A percentile compares a stretch with the other conserved stretches of the same genome.
Conservation (phyloP, 2,797 vertebrate species). For the Mormyrops attenuatus region DNA sequence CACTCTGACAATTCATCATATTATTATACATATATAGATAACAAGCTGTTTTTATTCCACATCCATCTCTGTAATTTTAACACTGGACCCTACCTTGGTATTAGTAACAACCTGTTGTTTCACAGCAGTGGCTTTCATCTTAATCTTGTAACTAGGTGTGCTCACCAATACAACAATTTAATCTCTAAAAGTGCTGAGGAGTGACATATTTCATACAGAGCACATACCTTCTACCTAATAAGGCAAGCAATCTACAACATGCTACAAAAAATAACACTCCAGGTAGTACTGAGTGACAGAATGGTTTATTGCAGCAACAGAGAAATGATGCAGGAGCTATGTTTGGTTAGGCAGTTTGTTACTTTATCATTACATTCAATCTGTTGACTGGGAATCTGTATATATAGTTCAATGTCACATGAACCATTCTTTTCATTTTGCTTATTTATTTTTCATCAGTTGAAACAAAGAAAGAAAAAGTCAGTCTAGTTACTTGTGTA, state of each 20-base stretch:
- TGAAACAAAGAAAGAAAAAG: not conserved
- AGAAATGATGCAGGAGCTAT: not conserved
- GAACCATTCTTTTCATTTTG: not conserved
- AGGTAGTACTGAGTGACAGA: not conserved
- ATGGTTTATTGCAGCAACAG: not conserved
- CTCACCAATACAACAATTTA: not conserved
- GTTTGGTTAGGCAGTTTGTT: not conserved
- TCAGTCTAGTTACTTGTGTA: not conserved
- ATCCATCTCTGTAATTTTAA: constrained; percentile 23
- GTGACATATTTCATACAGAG: not conserved
- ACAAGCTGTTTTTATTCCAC: constrained; percentile 35
- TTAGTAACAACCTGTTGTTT: not conserved
- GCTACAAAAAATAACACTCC: not conserved
- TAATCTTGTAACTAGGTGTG: not conserved
- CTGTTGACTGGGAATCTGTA: not conserved
- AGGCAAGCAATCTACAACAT: not conserved
- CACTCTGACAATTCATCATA: constrained; percentile 42
- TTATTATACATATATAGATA: constrained; percentile 29
- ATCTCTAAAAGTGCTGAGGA: not conserved
- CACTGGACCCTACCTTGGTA: constrained; percentile 23
- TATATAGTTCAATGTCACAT: not conserved
- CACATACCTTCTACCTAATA: not conserved
- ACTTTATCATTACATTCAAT: not conserved
- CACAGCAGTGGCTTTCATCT: not conserved
- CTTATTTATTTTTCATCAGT: not conserved